Conservation (phyloP, 2,113 vertebrate genomes). For the Gambusia affinis region DNA sequence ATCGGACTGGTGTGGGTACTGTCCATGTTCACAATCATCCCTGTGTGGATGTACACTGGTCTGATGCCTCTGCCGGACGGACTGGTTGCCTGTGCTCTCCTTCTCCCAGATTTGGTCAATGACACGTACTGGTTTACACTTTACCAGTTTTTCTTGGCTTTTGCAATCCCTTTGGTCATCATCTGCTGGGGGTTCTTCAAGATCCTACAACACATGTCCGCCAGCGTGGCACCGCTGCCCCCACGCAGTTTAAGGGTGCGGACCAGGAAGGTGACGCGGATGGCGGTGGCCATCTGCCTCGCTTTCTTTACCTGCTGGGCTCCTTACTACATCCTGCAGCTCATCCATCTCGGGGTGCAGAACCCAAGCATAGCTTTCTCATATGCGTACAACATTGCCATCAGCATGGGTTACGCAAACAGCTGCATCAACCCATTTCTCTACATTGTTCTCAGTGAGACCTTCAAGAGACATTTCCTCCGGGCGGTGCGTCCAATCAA, state of each 20-base stretch:
- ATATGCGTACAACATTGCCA: slow-evolving; percentile 78
- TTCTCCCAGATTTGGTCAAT: slow-evolving; percentile 83
- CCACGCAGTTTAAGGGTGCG: slow-evolving; percentile 80
- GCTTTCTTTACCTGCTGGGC: slow-evolving; percentile 89
- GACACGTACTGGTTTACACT: slow-evolving; percentile 88
- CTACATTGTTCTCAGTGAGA: slow-evolving; percentile 77
- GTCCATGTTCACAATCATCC: slow-evolving; percentile 85
- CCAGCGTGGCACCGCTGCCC: slow-evolving; percentile 83
- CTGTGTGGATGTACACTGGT: slow-evolving; percentile 86
- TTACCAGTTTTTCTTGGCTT: slow-evolving; percentile 87
- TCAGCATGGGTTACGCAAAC: slow-evolving; percentile 82
- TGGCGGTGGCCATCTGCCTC: slow-evolving; percentile 87
- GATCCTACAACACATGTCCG: slow-evolving; percentile 87
- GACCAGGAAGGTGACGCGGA: slow-evolving; percentile 85
- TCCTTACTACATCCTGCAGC: slow-evolving; percentile 82
- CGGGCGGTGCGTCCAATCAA: slow-evolving; percentile 56
- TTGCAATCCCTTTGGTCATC: slow-evolving; percentile 82
- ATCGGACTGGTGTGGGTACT: slow-evolving; percentile 84
- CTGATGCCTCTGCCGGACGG: slow-evolving; percentile 85
- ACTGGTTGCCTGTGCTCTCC: slow-evolving; percentile 82
- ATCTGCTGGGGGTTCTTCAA: slow-evolving; percentile 86
- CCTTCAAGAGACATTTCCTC: slow-evolving; percentile 74
- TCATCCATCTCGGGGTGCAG: slow-evolving; percentile 76
- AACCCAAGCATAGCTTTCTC: slow-evolving; percentile 72
- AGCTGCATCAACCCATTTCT: slow-evolving; percentile 83